A percentile compares a stretch with the other conserved stretches of the same genome.
Conservation (phyloP, 2,797 vertebrate genomes). For the Gadopsis bispinosus region DNA sequence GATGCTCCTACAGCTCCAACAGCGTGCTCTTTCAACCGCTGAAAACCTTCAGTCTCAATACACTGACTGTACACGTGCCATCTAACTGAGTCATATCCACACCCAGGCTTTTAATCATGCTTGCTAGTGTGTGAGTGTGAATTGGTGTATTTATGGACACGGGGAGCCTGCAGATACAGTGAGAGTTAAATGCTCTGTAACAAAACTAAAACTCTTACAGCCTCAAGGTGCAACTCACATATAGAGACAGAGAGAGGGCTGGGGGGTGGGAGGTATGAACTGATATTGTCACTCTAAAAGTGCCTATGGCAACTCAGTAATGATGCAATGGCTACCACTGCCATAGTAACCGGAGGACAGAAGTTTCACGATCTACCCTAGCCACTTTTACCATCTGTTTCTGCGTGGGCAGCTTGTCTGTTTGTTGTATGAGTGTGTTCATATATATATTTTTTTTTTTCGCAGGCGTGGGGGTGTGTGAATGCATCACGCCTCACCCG, state of each 20-base stretch:
- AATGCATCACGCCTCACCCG: constrained; percentile 41
- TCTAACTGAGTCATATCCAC: constrained; percentile 32
- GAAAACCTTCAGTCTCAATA: constrained; percentile 2
- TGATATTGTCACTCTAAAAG: constrained; percentile 51
- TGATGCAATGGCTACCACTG: constrained; percentile 60
- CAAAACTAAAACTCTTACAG: constrained; percentile 29
- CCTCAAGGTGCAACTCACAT: constrained; percentile 34
- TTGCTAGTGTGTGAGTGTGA: constrained; percentile 34
- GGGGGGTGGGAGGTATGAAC: constrained; percentile 9
- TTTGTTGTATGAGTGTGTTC: constrained; percentile 48
- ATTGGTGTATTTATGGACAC: constrained; percentile 31
- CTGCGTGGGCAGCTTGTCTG: constrained; percentile 52
- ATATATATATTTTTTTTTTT: neutral
- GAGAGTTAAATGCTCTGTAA: constrained; percentile 36
- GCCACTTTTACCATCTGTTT: constrained; percentile 45
- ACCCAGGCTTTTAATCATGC: constrained; percentile 36
- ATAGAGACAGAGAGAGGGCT: constrained; percentile 15
- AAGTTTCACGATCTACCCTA: constrained; percentile 46
- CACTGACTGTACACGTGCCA: constrained; percentile 24
- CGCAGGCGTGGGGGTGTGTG: constrained; percentile 18
- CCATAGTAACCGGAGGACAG: constrained; percentile 74
- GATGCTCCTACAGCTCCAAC: neutral
- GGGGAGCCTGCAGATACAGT: constrained; percentile 14
- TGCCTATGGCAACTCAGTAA: constrained; percentile 68
- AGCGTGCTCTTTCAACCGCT: constrained; percentile 1